phyloP scores from a whole-genome alignment of 1,140 invertebrate genomes.

The Nylanderia fulva region DNA sequence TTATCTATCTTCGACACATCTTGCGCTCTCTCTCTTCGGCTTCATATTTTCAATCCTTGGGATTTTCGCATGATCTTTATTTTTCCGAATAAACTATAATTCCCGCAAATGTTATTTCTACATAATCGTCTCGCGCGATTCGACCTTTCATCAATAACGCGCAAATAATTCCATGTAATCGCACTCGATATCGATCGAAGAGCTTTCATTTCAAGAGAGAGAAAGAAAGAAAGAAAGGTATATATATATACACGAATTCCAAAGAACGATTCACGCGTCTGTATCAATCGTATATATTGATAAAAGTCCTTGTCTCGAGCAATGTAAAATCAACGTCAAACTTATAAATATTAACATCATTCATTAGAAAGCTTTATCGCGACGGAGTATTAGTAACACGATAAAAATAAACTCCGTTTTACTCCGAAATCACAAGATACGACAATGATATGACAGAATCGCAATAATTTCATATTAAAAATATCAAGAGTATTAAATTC shows the following conservation, averaged over 20 bases:
- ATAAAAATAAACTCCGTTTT: neutral
- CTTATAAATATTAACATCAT: neutral
- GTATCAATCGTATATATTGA: slow-evolving; percentile 1
- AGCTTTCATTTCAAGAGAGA: slow-evolving; percentile 38
- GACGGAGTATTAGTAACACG: neutral
- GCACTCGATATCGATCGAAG: slow-evolving; percentile 32
- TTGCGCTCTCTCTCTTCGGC: no score
- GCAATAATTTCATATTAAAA: no score
- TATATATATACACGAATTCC: neutral
- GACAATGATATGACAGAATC: no score
- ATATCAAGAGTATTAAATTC: no score
- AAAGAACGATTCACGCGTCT: neutral
- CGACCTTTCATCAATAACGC: slow-evolving; percentile 39
- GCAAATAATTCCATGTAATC: slow-evolving; percentile 15
- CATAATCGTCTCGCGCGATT: neutral
- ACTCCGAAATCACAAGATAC: neutral
- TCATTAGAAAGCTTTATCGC: neutral
- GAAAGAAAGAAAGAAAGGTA: neutral
- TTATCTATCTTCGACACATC: neutral
- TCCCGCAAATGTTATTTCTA: slow-evolving; percentile 31
- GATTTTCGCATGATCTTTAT: neutral
- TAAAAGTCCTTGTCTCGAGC: neutral
- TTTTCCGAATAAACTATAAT: neutral
- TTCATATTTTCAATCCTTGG: neutral
- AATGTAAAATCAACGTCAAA: neutral